phyloP scores from a whole-genome alignment of 2,797 vertebrate species.

The Phyllotis vaccarum region DNA sequence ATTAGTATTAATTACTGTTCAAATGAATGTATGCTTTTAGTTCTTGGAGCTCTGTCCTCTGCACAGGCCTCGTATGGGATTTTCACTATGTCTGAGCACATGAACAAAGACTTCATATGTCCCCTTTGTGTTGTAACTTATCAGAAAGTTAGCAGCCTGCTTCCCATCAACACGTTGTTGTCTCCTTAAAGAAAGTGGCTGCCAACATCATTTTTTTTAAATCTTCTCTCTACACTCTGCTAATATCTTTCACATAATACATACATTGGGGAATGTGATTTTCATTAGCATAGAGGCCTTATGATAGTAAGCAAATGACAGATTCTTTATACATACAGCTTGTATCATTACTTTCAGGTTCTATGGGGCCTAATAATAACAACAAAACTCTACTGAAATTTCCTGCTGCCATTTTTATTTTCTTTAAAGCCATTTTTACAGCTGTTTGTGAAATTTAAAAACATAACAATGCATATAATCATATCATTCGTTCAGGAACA shows the following conservation, averaged over 20 bases:
- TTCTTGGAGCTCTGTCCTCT: conserved; percentile 58
- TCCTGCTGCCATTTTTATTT: conserved; percentile 9
- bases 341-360: conserved; percentile 15
- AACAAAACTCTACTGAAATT: conserved; percentile 20
- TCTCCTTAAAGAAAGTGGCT: conserved; percentile 41
- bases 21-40: conserved; percentile 55
- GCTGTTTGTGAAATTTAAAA: conserved; percentile 64
- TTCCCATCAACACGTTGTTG: neutral
- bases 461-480: neutral
- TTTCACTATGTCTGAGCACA: conserved; percentile 50
- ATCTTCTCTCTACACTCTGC: neutral
- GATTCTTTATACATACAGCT: neutral
- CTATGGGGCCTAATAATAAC: neutral
- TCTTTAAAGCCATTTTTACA: neutral
- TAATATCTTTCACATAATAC: conserved; percentile 46
- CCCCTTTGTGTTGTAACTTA: conserved; percentile 66
- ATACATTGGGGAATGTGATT: conserved; percentile 18
- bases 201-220: conserved; percentile 38
- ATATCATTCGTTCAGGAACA: conserved; percentile 50
- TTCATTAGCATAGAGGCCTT: neutral
- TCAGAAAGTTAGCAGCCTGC: conserved; percentile 74
- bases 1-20: conserved; percentile 62
- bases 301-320: conserved; percentile 50
- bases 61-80: conserved; percentile 28
- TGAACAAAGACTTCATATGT: conserved; percentile 66